These are phyloP conservation scores for Acronicta alni DNA, from an alignment of 2,888 invertebrate genomes.

Conservation along the genomic window DNA sequence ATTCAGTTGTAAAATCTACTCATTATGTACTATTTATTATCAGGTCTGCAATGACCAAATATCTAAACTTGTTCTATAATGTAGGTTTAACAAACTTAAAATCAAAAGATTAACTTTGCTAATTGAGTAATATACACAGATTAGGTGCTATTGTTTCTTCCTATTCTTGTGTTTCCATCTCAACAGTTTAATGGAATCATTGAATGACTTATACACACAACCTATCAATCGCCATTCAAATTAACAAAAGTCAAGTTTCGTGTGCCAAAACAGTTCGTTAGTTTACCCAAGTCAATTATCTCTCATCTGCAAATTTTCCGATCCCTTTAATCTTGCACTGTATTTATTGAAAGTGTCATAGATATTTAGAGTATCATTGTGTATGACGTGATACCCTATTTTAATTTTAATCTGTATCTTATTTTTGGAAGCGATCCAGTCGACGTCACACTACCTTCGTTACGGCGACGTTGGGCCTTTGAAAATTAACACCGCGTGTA, in stretches of 20 bases:
- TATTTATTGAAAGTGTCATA: conserved; percentile 32
- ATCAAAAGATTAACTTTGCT: too few species aligned
- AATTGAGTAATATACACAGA: neutral
- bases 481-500: conserved; percentile 56
- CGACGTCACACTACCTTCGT: conserved; percentile 51
- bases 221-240: neutral
- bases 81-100: too few species aligned
- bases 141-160: neutral
- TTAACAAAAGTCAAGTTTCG: neutral
- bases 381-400: conserved; percentile 49
- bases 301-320: neutral
- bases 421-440: conserved; percentile 62
- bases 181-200: neutral
- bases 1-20: too few species aligned
- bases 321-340: conserved; percentile 30
- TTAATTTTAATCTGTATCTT: conserved; percentile 51
- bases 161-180: neutral
- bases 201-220: neutral
- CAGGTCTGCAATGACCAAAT: too few species aligned
- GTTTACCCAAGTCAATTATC: conserved; percentile 16
- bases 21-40: too few species aligned
- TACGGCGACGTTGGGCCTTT: conserved; percentile 45
- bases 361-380: conserved; percentile 46
- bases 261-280: conserved; percentile 10
- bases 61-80: too few species aligned